These are phyloP conservation scores for Idaea biselata DNA, from an alignment of 2,888 invertebrate species.

Conservation along the genomic window DNA sequence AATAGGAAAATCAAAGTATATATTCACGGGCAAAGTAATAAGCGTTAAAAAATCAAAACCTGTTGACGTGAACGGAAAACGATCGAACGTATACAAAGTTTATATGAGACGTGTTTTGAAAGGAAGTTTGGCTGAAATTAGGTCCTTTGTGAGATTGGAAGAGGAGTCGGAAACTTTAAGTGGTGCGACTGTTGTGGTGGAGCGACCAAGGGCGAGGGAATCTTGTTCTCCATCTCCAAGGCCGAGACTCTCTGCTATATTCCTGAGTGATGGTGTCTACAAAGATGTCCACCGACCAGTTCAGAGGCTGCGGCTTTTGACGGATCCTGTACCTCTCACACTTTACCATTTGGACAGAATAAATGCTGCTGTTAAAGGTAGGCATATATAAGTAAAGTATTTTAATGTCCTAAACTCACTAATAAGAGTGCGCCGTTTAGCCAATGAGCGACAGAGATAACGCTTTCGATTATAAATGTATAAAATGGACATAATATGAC, in stretches of 20 bases:
- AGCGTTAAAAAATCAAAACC: constrained; percentile 66
- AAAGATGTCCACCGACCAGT: constrained; percentile 48
- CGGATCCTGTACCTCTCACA: constrained; percentile 77
- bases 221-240: constrained; percentile 69
- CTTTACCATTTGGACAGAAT: constrained; percentile 77
- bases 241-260: constrained; percentile 72
- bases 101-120: constrained; percentile 71
- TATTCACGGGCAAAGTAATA: constrained; percentile 77
- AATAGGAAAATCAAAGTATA: constrained; percentile 73
- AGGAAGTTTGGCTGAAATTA: constrained; percentile 65
- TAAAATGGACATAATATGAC: too few species aligned
- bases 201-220: constrained; percentile 57
- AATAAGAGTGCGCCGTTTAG: too few species aligned
- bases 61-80: constrained; percentile 48
- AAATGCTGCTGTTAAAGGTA: constrained; percentile 79
- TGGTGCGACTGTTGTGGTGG: constrained; percentile 64
- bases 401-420: neutral
- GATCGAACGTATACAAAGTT: constrained; percentile 70
- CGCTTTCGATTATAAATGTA: too few species aligned
- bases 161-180: constrained; percentile 54
- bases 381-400: constrained; percentile 17
- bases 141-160: constrained; percentile 60
- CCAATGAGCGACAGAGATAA: too few species aligned
- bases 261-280: constrained; percentile 62
- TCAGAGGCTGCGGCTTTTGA: constrained; percentile 59